phyloP scores from a whole-genome alignment of 2,888 invertebrate genomes.

The Unio delphinus region DNA sequence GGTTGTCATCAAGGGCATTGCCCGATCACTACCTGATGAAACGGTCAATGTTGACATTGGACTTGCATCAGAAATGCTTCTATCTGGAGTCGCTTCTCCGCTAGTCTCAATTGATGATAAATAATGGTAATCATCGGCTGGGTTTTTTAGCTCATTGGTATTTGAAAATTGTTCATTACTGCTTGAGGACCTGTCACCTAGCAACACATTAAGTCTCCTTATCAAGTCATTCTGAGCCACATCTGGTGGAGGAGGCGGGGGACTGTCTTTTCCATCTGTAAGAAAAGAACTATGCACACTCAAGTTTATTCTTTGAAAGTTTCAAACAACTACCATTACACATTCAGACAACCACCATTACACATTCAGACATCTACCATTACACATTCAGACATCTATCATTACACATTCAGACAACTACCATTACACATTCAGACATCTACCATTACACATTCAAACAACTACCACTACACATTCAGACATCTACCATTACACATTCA shows the following conservation, averaged over 20 bases:
- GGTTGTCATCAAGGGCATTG: constrained; percentile 49
- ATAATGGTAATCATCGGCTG: constrained; percentile 70
- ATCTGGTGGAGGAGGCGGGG: constrained; percentile 70
- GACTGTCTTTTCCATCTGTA: constrained; percentile 45
- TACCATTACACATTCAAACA: too few species aligned
- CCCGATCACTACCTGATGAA: constrained; percentile 82
- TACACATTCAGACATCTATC: too few species aligned
- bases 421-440: too few species aligned
- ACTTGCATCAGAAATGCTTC: constrained; percentile 85
- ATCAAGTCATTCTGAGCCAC: constrained; percentile 84
- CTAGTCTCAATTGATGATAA: constrained; percentile 76
- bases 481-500: too few species aligned
- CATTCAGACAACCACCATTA: too few species aligned
- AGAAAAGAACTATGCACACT: background rate
- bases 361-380: too few species aligned
- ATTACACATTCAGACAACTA: too few species aligned
- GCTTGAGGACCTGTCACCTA: constrained; percentile 78
- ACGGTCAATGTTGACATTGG: constrained; percentile 92
- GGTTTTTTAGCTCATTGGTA: constrained; percentile 17
- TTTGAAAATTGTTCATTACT: constrained; percentile 5
- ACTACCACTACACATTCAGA: too few species aligned
- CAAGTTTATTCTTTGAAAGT: too few species aligned
- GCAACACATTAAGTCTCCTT: constrained; percentile 85
- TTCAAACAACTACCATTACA: too few species aligned
- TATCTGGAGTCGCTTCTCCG: constrained; percentile 75